Evolutionary conservation across 1,140 invertebrate species (phyloP).

Genomic region (Zaprionus nigranus): DNA sequence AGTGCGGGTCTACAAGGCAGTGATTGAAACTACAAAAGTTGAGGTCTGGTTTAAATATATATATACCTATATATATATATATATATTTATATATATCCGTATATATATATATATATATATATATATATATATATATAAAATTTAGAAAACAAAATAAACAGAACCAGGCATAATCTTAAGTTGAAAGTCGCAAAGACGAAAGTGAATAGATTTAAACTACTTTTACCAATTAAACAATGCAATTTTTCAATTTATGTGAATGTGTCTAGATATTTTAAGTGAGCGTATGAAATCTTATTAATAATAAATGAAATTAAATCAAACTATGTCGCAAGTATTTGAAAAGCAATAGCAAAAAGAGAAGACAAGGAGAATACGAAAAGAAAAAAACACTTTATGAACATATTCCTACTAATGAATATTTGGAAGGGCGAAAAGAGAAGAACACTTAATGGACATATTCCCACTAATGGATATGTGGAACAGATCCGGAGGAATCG

Average conservation of each 20-base stretch:
- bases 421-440: no score
- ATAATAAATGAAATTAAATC: neutral
- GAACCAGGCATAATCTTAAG: conserved; percentile 19
- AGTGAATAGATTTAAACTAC: conserved; percentile 7
- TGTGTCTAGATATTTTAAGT: conserved; percentile 11
- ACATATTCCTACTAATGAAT: no score
- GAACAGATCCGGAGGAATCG: no score
- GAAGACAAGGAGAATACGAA: no score
- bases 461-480: no score
- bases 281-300: conserved; percentile 8
- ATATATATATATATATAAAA: no score
- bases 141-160: conserved; percentile 9
- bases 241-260: conserved; percentile 20
- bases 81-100: neutral
- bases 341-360: no score
- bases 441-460: no score
- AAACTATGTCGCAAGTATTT: neutral
- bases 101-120: no score
- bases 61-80: neutral
- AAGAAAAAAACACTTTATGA: no score
- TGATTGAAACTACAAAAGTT: conserved; percentile 33
- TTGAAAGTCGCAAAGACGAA: conserved; percentile 24
- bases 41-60: neutral
- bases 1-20: conserved; percentile 41
- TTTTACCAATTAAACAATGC: conserved; percentile 6